A percentile compares a stretch with the other conserved stretches of the same genome.
phyloP scores from a whole-genome alignment of 2,113 vertebrate species.

The Helogale parvula region DNA sequence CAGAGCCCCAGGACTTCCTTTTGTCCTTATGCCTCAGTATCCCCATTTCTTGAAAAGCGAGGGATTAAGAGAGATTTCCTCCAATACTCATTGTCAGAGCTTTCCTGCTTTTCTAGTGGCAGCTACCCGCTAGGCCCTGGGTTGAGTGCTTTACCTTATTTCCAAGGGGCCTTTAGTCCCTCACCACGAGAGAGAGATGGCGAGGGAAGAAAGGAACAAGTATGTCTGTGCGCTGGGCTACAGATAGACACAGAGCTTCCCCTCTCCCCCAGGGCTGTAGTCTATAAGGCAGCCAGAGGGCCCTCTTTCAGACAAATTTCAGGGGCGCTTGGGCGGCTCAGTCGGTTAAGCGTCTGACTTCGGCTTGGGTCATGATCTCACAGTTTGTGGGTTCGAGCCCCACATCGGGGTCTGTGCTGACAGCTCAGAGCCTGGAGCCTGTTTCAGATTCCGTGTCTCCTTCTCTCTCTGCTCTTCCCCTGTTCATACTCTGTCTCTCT shows the following conservation, averaged over 20 bases:
- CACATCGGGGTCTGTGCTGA: too few species aligned
- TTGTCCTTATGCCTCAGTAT: not conserved
- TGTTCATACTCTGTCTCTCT: too few species aligned
- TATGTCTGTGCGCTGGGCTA: not conserved
- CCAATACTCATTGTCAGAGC: not conserved
- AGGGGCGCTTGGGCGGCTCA: too few species aligned
- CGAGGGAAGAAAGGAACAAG: not conserved
- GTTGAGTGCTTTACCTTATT: not conserved
- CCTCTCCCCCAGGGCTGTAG: not conserved
- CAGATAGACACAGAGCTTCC: too few species aligned
- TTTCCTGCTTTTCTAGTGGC: not conserved
- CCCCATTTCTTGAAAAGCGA: not conserved
- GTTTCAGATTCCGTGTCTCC: too few species aligned
- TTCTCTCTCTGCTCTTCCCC: too few species aligned
- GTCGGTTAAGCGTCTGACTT: too few species aligned
- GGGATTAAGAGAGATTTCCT: not conserved
- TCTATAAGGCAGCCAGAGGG: not conserved
- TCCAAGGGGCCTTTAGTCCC: not conserved
- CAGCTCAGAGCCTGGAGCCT: too few species aligned
- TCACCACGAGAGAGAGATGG: not conserved
- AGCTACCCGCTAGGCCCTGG: rapidly evolving
- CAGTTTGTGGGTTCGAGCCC: too few species aligned
- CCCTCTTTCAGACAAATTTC: not conserved
- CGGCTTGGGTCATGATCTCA: too few species aligned
- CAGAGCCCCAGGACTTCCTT: not conserved